Evolutionary conservation across 2,888 invertebrate species (phyloP), one percentile per base, ranked within the genome.

Genomic region (Morpho helenor): DNA sequence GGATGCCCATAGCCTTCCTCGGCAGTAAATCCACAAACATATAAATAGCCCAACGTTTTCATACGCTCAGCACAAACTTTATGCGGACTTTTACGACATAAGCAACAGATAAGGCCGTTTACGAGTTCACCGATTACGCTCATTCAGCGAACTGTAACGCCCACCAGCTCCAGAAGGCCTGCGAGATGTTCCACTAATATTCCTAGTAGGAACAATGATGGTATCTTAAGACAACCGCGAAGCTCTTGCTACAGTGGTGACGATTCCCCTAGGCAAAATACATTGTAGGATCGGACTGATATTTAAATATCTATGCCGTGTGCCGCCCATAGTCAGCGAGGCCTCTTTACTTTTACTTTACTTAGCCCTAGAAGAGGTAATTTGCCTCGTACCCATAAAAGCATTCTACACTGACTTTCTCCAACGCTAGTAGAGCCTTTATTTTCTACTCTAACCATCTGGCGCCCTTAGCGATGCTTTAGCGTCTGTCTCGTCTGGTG

Each of bases 1-100:
- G 85, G 84, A 84, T 81, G 80, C 81, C 73, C 79, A 74, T 79
- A 82, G 82, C 79, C 81, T 83, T 83, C 81, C 79, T 80, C 78
- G 79, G 73, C 77, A 75, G 75, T 81, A 81, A 82, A 83, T 83
- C 82, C 81, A 81, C 81, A 72, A 80, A 80, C 73, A 76, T 81
- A 86, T 81, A 82, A 84, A 85, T 84, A 83, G 72, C 75, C 73
- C 66, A 59, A 65, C 73, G 73, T 72, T 75, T 77, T 74, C 77
- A 71, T 76, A 77, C 72, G 71, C 73, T 70, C 74, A 62, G 72
- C 70, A 72, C 74, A 70, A 73, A 73, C 65, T 76, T 73, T 73
- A 74, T 70, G 75, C 73, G 62, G 71, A 81, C 73, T 78, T 83
- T 82, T 79, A 83, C 79, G 82, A 79, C 68, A 66, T 62, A 65